phyloP scores from a whole-genome alignment of 1,140 invertebrate genomes.

The Ephestia elutella region DNA sequence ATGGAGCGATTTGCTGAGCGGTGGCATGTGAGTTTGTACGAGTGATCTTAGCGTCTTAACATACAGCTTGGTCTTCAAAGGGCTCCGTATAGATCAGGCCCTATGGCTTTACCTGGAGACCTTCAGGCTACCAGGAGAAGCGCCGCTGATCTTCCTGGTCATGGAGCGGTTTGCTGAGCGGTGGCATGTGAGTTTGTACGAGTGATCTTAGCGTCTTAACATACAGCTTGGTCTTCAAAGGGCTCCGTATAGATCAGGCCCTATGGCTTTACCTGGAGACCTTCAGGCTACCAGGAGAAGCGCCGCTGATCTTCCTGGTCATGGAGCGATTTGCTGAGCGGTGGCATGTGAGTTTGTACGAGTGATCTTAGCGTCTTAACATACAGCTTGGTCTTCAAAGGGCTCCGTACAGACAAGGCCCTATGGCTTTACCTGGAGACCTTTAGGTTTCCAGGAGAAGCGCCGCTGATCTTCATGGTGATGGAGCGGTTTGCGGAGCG shows the following conservation, averaged over 20 bases:
- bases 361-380: too few relatives aligned
- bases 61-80: slow-evolving; percentile 91
- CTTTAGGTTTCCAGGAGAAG: slow-evolving; percentile 97
- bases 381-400: slow-evolving; percentile 91
- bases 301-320: slow-evolving; percentile 94
- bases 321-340: slow-evolving; percentile 98
- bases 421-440: slow-evolving; percentile 95
- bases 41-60: too few relatives aligned
- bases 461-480: slow-evolving; percentile 94
- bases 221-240: slow-evolving; percentile 91
- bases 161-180: slow-evolving; percentile 98
- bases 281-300: slow-evolving; percentile 97
- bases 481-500: slow-evolving; percentile 98
- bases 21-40: slow-evolving; percentile 96
- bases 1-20: slow-evolving; percentile 98
- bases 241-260: slow-evolving; percentile 83
- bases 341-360: slow-evolving; percentile 96
- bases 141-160: slow-evolving; percentile 94
- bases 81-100: slow-evolving; percentile 83
- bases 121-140: slow-evolving; percentile 97
- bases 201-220: too few relatives aligned
- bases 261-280: slow-evolving; percentile 95
- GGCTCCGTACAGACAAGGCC: slow-evolving; percentile 83
- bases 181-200: slow-evolving; percentile 96
- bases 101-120: slow-evolving; percentile 95